Base-by-base conservation (phyloP, 2,113 vertebrate species). In the Cichladusa arquata region DNA sequence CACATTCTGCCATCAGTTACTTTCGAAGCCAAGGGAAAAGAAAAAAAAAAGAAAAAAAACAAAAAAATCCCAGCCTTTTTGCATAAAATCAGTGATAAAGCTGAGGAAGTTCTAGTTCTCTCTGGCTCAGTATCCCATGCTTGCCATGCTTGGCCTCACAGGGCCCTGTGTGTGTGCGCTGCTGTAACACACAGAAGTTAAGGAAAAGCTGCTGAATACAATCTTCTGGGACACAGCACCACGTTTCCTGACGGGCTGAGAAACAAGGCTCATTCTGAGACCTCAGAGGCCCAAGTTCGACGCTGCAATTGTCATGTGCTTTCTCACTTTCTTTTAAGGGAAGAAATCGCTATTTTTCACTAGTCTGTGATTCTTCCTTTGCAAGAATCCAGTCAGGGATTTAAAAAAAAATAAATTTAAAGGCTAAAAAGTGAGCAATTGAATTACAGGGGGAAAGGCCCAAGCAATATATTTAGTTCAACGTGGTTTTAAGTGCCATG, bases 211-310 rank as follows among this genome's bases (percentile, higher is more conserved):
- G 70, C 51, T 33, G 54, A 60, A 64, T 12, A 9, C 60, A 38
- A 28, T 29, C 45, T 24, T 28, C 73, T 65, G 23, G 71, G 79
- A 93, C 50, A 18, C 42, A 60, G 80, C 34, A 53, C 10, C 73
- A 22, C 0, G 0, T 10, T 72, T 72, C 66, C 42, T 62, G 15
- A 22, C 2, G 1, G 40, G 19, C 54, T 57, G 56, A 76, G 25
- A 62, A 81, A 81, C 12, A 31, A 28, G 4, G 18, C 33, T 57
- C 42, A 16, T 70, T 70, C 29, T 45, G 74, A 87, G 40, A 54
- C 19, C 48, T 61, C 29, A 40, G 28, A 87, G 83, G 80, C 78
- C 81, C 64, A 79, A 25, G 54, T 38, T 33, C 31, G 69, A 65
- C 16, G 29, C 36, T 12, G 28, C 31, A 12, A 23, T 19, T 42